Base-by-base conservation (phyloP, 2,797 vertebrate genomes). In the Gadopsis bispinosus region DNA sequence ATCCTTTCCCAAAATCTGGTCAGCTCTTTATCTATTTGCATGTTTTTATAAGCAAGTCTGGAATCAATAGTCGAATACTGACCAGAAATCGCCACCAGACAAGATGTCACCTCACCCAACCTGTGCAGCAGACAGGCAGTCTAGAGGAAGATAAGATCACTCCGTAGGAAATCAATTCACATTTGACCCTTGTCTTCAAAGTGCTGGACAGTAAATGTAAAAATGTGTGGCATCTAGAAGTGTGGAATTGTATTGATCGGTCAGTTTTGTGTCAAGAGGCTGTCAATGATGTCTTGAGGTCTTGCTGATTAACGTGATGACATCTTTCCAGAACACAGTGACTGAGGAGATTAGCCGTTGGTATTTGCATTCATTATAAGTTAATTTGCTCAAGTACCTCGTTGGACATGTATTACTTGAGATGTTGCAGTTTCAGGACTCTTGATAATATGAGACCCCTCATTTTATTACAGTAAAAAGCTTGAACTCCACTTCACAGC, bases 401-500 rank as follows among this genome's bases (percentile, higher is more conserved):
- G 0, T 11, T 48, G n/a, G 43, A 26, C 33, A 63, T 1, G 3
- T 16, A 56, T 0, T 17, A 11, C 9, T 56, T 48, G 4, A 51
- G 69, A 13, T 54, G 33, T 64, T 68, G 29, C 39, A 33, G 4
- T 29, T 53, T 39, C 13, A 10, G 4, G 37, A 37, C 8, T 37
- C 37, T 37, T 37, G 37, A 37, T 37, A 37, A 37, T 37, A 37
- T 37, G 37, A 37, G 37, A 37, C 9, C 81, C 63, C 62, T 76
- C 41, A 55, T 75, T n/a, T 80, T 81, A 82, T 88, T 75, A 70
- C 51, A 60, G 82, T 54, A 26, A 65, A 72, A 80, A 88, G 78
- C 81, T 79, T 87, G 74, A 83, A 72, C 56, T 75, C 54, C 37
- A 72, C 58, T 80, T 77, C 67, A 65, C 26, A 60, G 65, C 75